Evolutionary conservation across 2,113 vertebrate species (phyloP), one percentile per base, ranked within the genome.

Genomic region (Andinoacara biseriatus): DNA sequence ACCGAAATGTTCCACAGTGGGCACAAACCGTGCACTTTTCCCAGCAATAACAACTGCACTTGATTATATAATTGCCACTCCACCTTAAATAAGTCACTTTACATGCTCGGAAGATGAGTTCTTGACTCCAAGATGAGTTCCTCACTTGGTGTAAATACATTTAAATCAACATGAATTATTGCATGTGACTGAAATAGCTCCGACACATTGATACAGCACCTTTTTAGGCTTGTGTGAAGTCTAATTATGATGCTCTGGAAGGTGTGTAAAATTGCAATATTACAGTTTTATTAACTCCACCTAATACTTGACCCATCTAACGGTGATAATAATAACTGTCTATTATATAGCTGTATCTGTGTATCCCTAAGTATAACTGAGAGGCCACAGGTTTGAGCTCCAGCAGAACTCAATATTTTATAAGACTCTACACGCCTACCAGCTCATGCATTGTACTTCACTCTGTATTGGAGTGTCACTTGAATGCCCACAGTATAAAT

Each of bases 401-500:
- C 0, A 17, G 43, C 80, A 59, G n/a, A 74, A 57, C 72, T 82
- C 7, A 10, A 2, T 35, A 76, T 84, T 91, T 85, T 60, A 77
- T 74, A 76, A 82, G 69, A 24, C 80, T 79, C 57, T 43, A 11
- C 86, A 83, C 82, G 63, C 86, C 84, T 38, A 80, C 77, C 35
- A 26, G 81, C 83, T 84, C 81, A 3, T 77, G 86, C 81, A 76
- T 74, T 86, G 85, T 78, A 59, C 89, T 87, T 84, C 86, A 35
- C 62, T 59, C 74, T 24, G 46, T 58, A 46, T 62, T 15, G 80
- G 82, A 88, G 90, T 43, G 76, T 88, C 89, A 84, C 84, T 86
- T 56, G 63, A 90, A 80, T 81, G 74, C 74, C 65, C 69, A 46
- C 85, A 60, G 83, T 87, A 84, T 91, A 74, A 91, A 91, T 90